Evolutionary conservation across 2,113 vertebrate genomes (phyloP).

Genomic region (Ictalurus punctatus): DNA sequence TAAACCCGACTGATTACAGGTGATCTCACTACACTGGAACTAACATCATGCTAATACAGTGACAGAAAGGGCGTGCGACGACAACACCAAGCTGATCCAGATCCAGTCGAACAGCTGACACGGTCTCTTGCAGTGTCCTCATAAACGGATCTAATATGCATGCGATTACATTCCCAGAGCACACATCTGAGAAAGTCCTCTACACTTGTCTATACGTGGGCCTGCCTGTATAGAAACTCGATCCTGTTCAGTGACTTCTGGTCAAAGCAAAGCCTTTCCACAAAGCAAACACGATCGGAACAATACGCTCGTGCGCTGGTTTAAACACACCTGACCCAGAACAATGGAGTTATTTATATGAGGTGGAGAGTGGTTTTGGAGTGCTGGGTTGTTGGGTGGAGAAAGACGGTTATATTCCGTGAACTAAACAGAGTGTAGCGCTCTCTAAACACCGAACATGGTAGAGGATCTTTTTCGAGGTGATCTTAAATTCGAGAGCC

Average conservation of each 20-base stretch:
- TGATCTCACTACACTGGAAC: slow-evolving; percentile 37
- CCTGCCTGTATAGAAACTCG: not conserved
- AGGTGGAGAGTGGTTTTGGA: slow-evolving; percentile 39
- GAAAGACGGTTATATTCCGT: slow-evolving; percentile 37
- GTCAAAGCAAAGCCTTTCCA: slow-evolving; percentile 18
- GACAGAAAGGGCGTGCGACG: slow-evolving; percentile 40
- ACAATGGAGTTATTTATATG: slow-evolving; percentile 47
- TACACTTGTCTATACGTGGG: no score
- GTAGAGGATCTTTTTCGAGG: slow-evolving; percentile 22
- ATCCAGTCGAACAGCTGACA: not conserved
- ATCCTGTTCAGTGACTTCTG: slow-evolving; percentile 4
- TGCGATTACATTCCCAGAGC: not conserved
- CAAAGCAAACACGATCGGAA: slow-evolving; percentile 26
- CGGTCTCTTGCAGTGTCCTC: slow-evolving; percentile 24
- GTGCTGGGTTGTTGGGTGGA: slow-evolving; percentile 34
- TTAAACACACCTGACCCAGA: slow-evolving; percentile 21
- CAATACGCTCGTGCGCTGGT: slow-evolving; percentile 32
- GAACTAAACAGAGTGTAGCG: slow-evolving; percentile 22
- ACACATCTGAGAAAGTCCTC: not conserved
- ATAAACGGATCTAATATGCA: slow-evolving; percentile 14
- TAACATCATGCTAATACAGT: slow-evolving; percentile 41
- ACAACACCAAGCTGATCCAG: slow-evolving; percentile 4
- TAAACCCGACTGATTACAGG: slow-evolving; percentile 13
- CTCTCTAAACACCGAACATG: slow-evolving; percentile 37
- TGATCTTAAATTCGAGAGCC: slow-evolving; percentile 36